Conservation (phyloP, 2,113 vertebrate species). For the Hemiscyllium ocellatum region DNA sequence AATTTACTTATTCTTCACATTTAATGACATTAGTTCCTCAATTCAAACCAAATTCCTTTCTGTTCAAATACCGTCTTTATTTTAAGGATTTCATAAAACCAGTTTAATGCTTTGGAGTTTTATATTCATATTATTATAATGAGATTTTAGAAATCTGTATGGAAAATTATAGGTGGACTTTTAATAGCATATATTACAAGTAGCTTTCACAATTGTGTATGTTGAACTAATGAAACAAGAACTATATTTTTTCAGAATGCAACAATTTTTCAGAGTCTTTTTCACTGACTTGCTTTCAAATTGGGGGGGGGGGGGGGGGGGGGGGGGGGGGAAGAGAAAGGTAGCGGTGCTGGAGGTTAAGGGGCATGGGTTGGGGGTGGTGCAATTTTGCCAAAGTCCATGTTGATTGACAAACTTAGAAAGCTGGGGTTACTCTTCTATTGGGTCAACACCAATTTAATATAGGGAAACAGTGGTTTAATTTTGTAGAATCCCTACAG, state of each 20-base stretch:
- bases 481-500: too few relatives aligned
- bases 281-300: not conserved
- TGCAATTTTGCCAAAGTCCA: not conserved
- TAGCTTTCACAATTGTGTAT: not conserved
- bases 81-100: not conserved
- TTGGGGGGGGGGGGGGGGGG: not conserved
- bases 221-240: not conserved
- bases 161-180: not conserved
- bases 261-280: not conserved
- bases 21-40: not conserved
- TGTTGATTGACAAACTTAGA: not conserved
- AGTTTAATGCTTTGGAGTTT: not conserved
- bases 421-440: not conserved
- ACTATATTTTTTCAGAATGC: not conserved
- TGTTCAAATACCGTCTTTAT: not conserved
- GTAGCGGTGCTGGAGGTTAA: too few relatives aligned
- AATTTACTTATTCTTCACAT: not conserved
- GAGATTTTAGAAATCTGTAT: not conserved
- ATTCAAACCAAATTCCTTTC: not conserved
- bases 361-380: too few relatives aligned
- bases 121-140: not conserved
- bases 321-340: too few relatives aligned
- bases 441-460: too few relatives aligned
- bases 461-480: too few relatives aligned
- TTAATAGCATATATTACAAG: not conserved